A percentile compares a stretch with the other conserved stretches of the same genome.
These are phyloP conservation scores for Taxidea taxus DNA, from an alignment of 2,113 vertebrate species.

Conservation along the genomic window DNA sequence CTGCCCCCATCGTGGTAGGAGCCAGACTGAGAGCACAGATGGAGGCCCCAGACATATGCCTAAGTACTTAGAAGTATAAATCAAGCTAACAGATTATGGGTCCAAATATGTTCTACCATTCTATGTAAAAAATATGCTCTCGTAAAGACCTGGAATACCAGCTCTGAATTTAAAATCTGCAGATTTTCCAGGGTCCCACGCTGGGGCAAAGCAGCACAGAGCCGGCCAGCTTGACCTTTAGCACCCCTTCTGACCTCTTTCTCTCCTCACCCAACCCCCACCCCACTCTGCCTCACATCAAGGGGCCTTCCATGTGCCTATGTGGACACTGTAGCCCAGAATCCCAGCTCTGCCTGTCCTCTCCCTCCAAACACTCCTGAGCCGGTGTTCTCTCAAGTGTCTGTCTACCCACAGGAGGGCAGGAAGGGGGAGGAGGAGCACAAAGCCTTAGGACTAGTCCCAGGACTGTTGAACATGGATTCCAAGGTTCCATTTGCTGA, in stretches of 20 bases:
- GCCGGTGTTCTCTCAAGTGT: not conserved
- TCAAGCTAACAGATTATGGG: not conserved
- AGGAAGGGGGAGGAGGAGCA: too few relatives aligned
- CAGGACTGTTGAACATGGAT: not conserved
- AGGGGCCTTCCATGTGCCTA: not conserved
- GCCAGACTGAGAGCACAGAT: not conserved
- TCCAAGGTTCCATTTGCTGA: not conserved
- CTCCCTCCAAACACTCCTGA: too few relatives aligned
- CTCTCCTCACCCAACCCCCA: not conserved
- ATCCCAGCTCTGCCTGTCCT: not conserved
- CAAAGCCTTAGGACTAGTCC: not conserved
- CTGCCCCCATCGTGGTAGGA: not conserved
- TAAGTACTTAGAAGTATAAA: not conserved
- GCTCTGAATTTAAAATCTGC: not conserved
- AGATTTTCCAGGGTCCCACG: not conserved
- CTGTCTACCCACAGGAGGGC: fast-evolving
- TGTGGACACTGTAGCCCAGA: not conserved
- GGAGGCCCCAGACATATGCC: not conserved
- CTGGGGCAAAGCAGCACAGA: not conserved
- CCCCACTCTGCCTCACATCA: not conserved
- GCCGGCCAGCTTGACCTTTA: too few relatives aligned
- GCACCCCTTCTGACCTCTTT: not conserved
- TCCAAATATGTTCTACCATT: not conserved
- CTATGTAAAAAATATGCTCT: not conserved
- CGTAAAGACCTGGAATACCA: not conserved